Evolutionary conservation across 2,113 vertebrate species (phyloP).

Genomic region (Scomber colias): DNA sequence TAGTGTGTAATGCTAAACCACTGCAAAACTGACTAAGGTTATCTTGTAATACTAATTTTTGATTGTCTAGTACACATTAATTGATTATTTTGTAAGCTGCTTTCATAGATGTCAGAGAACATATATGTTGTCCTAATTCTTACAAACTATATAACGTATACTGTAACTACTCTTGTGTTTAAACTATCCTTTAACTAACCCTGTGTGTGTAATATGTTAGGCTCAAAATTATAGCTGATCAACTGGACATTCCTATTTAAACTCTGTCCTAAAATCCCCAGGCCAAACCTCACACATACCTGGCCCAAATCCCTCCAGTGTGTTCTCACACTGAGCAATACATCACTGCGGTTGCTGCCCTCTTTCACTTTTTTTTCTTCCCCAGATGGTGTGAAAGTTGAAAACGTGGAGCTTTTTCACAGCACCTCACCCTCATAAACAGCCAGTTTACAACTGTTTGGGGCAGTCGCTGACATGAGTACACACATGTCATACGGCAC

Average conservation of each 20-base stretch:
- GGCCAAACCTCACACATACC: constrained; percentile 29
- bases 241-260: constrained; percentile 18
- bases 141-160: too few relatives aligned
- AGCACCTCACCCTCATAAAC: constrained; percentile 80
- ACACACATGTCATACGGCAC: constrained; percentile 75
- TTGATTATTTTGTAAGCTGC: neutral
- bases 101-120: neutral
- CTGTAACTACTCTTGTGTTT: neutral
- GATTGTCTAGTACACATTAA: too few relatives aligned
- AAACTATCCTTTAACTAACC: constrained; percentile 1
- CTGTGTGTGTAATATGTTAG: neutral
- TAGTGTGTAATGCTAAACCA: neutral
- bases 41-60: too few relatives aligned
- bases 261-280: constrained; percentile 4
- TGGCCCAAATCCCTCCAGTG: constrained; percentile 22
- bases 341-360: constrained; percentile 27
- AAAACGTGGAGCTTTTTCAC: constrained; percentile 66
- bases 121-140: neutral
- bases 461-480: constrained; percentile 77
- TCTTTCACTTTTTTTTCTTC: constrained; percentile 15
- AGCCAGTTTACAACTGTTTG: constrained; percentile 81
- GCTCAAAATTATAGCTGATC: constrained; percentile 8
- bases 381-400: constrained; percentile 77
- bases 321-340: constrained; percentile 49
- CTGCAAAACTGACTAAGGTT: neutral